These are phyloP conservation scores for Melanogrammus aeglefinus DNA, from an alignment of 2,797 vertebrate species.

Conservation along the genomic window DNA sequence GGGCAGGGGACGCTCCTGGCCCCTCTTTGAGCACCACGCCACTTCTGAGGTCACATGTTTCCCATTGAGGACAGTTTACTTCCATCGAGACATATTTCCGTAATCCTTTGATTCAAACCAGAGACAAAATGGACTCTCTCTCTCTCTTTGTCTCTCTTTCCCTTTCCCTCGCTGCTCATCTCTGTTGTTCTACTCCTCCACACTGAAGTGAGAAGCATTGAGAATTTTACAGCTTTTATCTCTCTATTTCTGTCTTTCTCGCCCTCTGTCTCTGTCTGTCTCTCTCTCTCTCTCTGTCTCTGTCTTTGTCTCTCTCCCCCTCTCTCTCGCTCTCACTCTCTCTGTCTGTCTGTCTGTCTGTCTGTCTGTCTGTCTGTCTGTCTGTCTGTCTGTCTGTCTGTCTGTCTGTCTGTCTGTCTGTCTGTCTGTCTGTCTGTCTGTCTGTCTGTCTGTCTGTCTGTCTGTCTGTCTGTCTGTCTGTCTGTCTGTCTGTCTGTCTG, in stretches of 20 bases:
- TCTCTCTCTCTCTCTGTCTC: too few species aligned
- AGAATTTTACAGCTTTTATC: constrained; percentile 43
- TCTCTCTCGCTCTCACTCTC: too few species aligned
- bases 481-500: too few species aligned
- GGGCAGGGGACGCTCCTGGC: constrained; percentile 38
- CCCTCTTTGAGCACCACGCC: constrained; percentile 50
- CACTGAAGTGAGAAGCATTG: constrained; percentile 57
- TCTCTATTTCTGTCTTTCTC: too few species aligned
- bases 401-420: too few species aligned
- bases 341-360: neutral
- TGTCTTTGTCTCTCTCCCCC: too few species aligned
- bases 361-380: too few species aligned
- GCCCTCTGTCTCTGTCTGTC: too few species aligned
- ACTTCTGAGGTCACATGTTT: constrained; percentile 72
- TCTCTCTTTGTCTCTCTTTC: constrained; percentile 21
- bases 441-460: too few species aligned
- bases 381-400: too few species aligned
- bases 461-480: too few species aligned
- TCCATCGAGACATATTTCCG: constrained; percentile 73
- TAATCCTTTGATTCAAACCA: constrained; percentile 76
- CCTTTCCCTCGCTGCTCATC: constrained; percentile 20
- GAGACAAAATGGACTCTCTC: constrained; percentile 58
- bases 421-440: neutral
- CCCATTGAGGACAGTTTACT: constrained; percentile 73
- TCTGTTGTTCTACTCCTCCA: constrained; percentile 44